Conservation (phyloP, 2,113 vertebrate species). For the Euleptes europaea region DNA sequence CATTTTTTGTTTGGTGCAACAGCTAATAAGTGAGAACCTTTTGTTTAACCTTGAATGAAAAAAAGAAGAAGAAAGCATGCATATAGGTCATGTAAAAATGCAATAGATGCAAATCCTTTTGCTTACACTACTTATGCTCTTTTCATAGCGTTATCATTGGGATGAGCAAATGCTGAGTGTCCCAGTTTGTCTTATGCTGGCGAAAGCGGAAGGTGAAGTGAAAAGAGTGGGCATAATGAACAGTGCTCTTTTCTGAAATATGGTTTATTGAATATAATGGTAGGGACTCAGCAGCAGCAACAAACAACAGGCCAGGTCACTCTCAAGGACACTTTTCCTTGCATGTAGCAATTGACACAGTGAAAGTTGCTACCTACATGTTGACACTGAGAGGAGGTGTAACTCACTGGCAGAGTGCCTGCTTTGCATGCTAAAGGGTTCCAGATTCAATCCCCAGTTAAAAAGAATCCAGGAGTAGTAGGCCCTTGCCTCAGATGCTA, state of each 20-base stretch:
- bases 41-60: background rate
- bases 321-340: background rate
- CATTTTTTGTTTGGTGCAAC: background rate
- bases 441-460: too few relatives aligned
- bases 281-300: background rate
- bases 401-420: too few relatives aligned
- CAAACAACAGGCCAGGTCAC: background rate
- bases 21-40: background rate
- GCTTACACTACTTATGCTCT: accelerated
- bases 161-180: background rate
- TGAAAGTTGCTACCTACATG: background rate
- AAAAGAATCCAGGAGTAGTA: too few relatives aligned
- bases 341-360: background rate
- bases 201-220: background rate
- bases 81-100: background rate
- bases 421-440: too few relatives aligned
- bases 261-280: background rate
- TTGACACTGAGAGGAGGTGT: background rate
- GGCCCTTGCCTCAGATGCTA: too few relatives aligned
- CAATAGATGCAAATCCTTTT: accelerated
- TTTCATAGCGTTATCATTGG: background rate
- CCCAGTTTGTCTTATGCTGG: background rate
- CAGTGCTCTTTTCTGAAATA: background rate
- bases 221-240: background rate
- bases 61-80: background rate